phyloP scores from a whole-genome alignment of 2,888 invertebrate genomes.

The Halictus ligatus region DNA sequence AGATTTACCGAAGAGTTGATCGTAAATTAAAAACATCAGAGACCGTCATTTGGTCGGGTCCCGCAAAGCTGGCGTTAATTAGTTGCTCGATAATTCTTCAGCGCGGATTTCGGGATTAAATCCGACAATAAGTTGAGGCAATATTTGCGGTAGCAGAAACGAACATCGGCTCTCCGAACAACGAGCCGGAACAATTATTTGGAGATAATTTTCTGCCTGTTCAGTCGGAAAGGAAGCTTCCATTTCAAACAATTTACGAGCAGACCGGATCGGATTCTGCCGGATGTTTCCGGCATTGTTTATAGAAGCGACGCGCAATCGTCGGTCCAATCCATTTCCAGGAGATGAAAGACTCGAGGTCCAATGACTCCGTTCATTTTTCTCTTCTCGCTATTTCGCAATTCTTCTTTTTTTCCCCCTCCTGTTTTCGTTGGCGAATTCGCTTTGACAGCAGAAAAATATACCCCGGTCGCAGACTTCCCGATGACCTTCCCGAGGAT shows the following conservation, averaged over 20 bases:
- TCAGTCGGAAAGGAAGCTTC: background rate
- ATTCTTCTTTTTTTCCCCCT: background rate
- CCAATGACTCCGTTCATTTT: constrained; percentile 8
- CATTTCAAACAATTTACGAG: constrained; percentile 5
- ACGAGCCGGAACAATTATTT: background rate
- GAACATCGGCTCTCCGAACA: background rate
- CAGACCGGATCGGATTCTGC: background rate
- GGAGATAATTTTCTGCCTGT: background rate
- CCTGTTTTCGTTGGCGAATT: constrained; percentile 10
- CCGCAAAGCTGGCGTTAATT: background rate
- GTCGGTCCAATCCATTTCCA: background rate
- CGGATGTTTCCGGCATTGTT: constrained; percentile 12
- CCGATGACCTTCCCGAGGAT: constrained; percentile 22
- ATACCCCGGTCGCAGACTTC: constrained; percentile 27
- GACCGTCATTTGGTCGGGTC: background rate
- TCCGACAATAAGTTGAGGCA: background rate
- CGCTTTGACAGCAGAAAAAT: constrained; percentile 43
- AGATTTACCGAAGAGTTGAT: too few relatives aligned
- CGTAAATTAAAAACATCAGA: background rate
- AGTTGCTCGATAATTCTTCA: background rate
- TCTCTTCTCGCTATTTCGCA: background rate
- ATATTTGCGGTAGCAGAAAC: background rate
- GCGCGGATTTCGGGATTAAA: background rate
- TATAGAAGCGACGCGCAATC: constrained; percentile 3
- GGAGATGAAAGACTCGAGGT: constrained; percentile 7